phyloP scores from a whole-genome alignment of 2,888 invertebrate species.

The Griposia aprilina region DNA sequence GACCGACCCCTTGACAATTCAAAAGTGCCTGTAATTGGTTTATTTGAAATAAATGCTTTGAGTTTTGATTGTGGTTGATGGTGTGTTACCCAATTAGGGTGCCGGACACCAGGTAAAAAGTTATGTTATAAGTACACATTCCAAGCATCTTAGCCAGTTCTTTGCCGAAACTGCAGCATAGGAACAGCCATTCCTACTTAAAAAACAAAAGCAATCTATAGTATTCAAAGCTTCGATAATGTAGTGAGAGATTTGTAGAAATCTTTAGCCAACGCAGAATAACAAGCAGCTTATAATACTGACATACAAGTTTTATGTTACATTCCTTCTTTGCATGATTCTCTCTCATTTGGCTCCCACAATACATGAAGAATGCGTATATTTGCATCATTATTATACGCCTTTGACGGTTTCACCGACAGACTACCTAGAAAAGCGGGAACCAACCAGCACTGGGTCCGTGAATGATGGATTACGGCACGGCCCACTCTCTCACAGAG shows the following conservation, averaged over 20 bases:
- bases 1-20: no score
- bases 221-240: background rate
- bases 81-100: no score
- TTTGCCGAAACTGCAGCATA: no score
- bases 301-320: background rate
- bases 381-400: background rate
- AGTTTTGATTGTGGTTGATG: no score
- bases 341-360: slow-evolving; percentile 19
- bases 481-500: background rate
- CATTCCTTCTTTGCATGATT: slow-evolving; percentile 24
- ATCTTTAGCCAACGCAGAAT: slow-evolving; percentile 11
- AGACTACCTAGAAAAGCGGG: no score
- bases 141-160: no score
- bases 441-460: background rate
- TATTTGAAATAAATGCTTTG: no score
- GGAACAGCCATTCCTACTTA: background rate
- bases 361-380: slow-evolving; percentile 5
- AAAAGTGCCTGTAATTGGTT: no score
- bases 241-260: slow-evolving; percentile 5
- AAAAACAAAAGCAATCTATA: background rate
- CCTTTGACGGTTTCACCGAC: background rate
- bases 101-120: no score
- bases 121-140: no score
- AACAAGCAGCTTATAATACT: slow-evolving; percentile 7
- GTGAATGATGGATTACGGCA: no score